Base-by-base conservation (phyloP, 1,140 invertebrate genomes). In the Anagrus nilaparvatae region DNA sequence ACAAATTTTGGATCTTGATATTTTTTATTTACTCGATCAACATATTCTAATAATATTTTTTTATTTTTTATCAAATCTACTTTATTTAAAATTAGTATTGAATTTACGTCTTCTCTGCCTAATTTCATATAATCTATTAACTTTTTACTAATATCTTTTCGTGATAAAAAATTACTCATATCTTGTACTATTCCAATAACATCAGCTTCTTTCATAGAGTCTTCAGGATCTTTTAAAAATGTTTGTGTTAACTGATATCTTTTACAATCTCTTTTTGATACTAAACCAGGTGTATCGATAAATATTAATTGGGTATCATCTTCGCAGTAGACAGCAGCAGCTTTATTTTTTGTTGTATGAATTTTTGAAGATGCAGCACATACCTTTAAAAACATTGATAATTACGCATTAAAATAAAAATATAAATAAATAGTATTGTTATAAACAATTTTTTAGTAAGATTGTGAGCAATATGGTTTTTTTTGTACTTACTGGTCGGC, bases 61-160 rank as follows among this genome's bases (percentile, higher is more conserved):
- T 92, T 94, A 1, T 77, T 71, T 58, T 82, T 85, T 9, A 95
- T 44, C 14, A 68, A 65, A 69, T 97, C 91, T 36, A 88, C 80
- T 75, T 97, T 97, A 55, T 95, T 97, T 3, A 96, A 58, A 31
- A 95, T 74, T 5, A 96, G 67, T 56, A 96, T 77, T 49, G 81
- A 78, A 12, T 82, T 75, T 53, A 80, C 78, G 1, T 50, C 33
- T 10, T 24, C 75, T 57, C 40, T 72, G 59, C 56, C 79, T 68
- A 30, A 72, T 53, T 56, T 78, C 5, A 95, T 59, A 16, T 88
- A 65, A 23, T 77, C 63, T 1, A 90, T 49, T 1, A 93, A 68
- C 63, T 81, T 78, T 4, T 66, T 52, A 64, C 86, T 77, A 7
- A 95, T 62, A 28, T 55, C 68, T 30, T 81, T 67, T 42, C 79